These are phyloP conservation scores for Drosophila tanythrix DNA, from an alignment of 2,888 invertebrate species.

Conservation along the genomic window DNA sequence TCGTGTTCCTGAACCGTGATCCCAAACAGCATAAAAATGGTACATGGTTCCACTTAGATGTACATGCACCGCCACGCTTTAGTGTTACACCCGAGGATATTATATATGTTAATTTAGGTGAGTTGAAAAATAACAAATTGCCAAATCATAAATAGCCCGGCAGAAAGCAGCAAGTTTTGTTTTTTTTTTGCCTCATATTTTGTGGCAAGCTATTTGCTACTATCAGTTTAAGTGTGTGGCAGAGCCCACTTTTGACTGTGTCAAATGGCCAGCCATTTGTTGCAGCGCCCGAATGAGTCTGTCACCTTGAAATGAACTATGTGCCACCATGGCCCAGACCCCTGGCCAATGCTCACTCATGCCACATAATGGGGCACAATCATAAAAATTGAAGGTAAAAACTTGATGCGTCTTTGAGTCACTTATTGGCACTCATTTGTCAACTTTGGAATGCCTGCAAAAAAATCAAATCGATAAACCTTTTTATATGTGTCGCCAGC, in stretches of 20 bases:
- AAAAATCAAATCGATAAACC: constrained; percentile 58
- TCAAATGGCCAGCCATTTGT: constrained; percentile 74
- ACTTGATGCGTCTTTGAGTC: constrained; percentile 36
- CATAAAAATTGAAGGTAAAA: constrained; percentile 45
- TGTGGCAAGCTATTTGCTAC: constrained; percentile 44
- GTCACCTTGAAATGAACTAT: constrained; percentile 74
- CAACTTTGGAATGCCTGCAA: constrained; percentile 52
- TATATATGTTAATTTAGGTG: constrained; percentile 96
- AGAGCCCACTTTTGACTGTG: constrained; percentile 60
- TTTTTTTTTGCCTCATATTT: constrained; percentile 33
- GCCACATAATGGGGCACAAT: constrained; percentile 50
- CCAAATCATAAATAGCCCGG: constrained; percentile 40
- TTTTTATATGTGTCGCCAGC: constrained; percentile 46
- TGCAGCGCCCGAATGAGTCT: constrained; percentile 70
- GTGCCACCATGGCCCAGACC: constrained; percentile 18
- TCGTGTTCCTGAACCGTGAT: constrained; percentile 97
- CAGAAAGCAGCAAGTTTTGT: constrained; percentile 9
- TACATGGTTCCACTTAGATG: constrained; percentile 99
- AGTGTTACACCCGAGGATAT: constrained; percentile 97
- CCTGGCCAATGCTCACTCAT: constrained; percentile 37
- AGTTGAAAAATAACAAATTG: constrained; percentile 66
- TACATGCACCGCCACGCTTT: constrained; percentile 98
- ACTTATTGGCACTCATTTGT: constrained; percentile 69
- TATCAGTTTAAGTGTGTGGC: constrained; percentile 52
- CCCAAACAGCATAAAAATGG: constrained; percentile 97